These are phyloP conservation scores for Himalopsyche anomala DNA, from an alignment of 2,888 invertebrate genomes.

Conservation along the genomic window DNA sequence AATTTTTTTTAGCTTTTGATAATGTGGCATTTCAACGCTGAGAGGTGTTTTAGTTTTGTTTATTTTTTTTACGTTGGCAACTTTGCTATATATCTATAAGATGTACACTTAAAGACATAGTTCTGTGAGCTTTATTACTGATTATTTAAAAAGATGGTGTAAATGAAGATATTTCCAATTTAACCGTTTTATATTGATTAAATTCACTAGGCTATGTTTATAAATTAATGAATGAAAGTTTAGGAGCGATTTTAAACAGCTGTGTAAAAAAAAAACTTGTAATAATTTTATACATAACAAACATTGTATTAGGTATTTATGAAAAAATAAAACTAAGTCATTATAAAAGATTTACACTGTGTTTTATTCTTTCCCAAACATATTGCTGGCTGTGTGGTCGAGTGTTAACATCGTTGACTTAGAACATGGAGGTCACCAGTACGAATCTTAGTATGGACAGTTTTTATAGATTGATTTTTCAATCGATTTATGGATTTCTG, in stretches of 20 bases:
- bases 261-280: conserved; percentile 67
- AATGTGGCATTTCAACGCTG: neutral
- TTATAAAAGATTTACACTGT: conserved; percentile 53
- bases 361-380: neutral
- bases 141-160: neutral
- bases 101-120: conserved; percentile 1
- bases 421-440: no score
- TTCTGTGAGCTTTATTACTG: conserved; percentile 18
- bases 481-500: no score
- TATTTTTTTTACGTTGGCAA: neutral
- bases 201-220: conserved; percentile 10
- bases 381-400: no score
- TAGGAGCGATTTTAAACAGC: conserved; percentile 59
- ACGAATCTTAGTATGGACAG: no score
- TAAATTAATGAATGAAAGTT: neutral
- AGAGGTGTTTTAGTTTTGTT: neutral
- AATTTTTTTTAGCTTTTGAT: neutral
- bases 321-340: conserved; percentile 62
- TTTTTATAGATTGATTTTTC: no score
- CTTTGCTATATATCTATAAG: neutral
- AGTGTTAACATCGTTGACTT: no score
- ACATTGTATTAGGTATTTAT: conserved; percentile 65
- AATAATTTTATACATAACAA: conserved; percentile 68
- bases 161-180: neutral
- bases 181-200: conserved; percentile 13